A percentile compares a stretch with the other conserved stretches of the same genome.
Evolutionary conservation across 2,888 invertebrate genomes (phyloP).

Genomic region (Andrena haemorrhoa): DNA sequence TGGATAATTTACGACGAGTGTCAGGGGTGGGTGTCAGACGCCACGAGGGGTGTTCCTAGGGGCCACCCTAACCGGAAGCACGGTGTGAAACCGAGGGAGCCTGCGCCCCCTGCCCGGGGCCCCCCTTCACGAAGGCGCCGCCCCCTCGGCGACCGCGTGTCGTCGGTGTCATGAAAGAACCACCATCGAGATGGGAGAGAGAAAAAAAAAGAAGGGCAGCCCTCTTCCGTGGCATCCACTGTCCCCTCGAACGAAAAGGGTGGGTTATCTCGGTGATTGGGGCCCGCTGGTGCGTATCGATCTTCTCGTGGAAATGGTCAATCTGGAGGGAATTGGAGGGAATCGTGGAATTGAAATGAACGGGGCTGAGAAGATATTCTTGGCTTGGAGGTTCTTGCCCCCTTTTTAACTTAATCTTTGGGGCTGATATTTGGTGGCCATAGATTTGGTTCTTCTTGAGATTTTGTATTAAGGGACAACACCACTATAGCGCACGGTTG

Average conservation of each 20-base stretch:
- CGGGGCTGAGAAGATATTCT: not conserved
- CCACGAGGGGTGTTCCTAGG: conserved; percentile 62
- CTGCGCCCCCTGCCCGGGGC: conserved; percentile 25
- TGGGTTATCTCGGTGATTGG: conserved; percentile 19
- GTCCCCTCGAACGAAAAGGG: conserved; percentile 16
- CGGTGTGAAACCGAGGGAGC: conserved; percentile 71
- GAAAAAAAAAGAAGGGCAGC: conserved; percentile 5
- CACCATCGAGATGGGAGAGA: not conserved
- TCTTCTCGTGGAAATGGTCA: not conserved
- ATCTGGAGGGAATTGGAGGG: not conserved
- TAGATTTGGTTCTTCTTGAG: too few species aligned
- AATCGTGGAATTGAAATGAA: not conserved
- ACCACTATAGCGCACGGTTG: too few species aligned
- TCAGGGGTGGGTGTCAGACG: conserved; percentile 64
- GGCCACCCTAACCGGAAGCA: conserved; percentile 74
- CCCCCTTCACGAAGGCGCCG: conserved; percentile 48
- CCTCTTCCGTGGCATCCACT: conserved; percentile 9
- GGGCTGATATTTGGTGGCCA: too few species aligned
- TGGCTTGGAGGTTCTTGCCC: too few species aligned
- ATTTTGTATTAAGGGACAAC: too few species aligned
- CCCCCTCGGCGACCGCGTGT: conserved; percentile 43
- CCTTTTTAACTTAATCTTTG: too few species aligned
- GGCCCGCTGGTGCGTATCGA: not conserved
- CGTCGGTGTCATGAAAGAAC: conserved; percentile 39
- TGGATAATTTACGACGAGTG: conserved; percentile 69